Base-by-base conservation (phyloP, 2,113 vertebrate genomes). In the Piprites chloris region DNA sequence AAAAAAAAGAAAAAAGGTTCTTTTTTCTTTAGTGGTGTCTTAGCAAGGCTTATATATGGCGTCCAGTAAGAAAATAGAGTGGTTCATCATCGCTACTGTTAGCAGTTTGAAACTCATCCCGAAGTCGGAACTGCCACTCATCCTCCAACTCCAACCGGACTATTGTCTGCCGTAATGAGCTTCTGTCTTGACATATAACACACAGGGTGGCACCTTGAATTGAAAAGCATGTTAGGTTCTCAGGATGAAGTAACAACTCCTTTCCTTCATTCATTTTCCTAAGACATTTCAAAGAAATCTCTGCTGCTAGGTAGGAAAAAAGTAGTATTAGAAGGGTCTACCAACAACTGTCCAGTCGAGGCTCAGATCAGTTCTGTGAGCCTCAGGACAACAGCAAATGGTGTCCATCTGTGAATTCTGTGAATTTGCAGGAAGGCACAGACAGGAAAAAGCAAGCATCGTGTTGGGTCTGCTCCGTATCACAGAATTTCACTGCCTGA, bases 81-180 rank as follows among this genome's bases (percentile, higher is more conserved):
- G 99, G 99, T 47, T 98, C 98, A 96, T 99, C 99, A 9, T 99
- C 99, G 2, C 98, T 99, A n/a, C 99, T 99, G 97, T 99, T 99
- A 21, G 99, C 99, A 6, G 99, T 99, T 93, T 99, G 99, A 91
- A 99, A 99, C 96, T 99, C 99, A 32, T 99, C 99, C 55, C 99
- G 98, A 47, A 99, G 98, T 5, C 99, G 98, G 97, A 99, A 99
- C 97, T 99, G 99, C 99, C 99, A 99, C 97, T 99, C 99, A 3
- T 99, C 99, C 96, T 99, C 99, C 95, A 99, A 75, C 97, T 99
- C 99, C 92, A 99, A 41, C 9, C 99, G 98, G 26, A 99, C 99
- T 56, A 99, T 99, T 6, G 99, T 99, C 97, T 99, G 99, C 77
- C 99, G 98, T 80, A 99, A 96, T 7, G 99, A 99, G 88, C 98